Conservation (phyloP, 2,888 invertebrate species). For the Rhagium mordax region DNA sequence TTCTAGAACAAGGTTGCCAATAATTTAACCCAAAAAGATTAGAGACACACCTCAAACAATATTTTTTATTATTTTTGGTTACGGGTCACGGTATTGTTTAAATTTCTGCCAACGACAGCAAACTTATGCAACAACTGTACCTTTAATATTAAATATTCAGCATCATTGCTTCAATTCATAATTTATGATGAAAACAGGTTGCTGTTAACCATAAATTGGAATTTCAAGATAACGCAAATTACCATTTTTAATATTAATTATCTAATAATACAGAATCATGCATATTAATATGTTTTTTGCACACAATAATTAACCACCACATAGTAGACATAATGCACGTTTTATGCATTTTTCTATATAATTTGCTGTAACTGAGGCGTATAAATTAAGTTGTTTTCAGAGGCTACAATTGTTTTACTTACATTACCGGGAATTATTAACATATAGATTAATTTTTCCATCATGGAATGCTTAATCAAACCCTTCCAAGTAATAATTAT, state of each 20-base stretch:
- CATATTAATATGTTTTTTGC: constrained; percentile 25
- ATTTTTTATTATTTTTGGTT: constrained; percentile 12
- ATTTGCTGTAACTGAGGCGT: constrained; percentile 19
- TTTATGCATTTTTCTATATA: constrained; percentile 14
- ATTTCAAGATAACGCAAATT: constrained; percentile 25
- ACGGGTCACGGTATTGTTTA: constrained; percentile 19
- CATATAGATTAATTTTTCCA: constrained; percentile 26
- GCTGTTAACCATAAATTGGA: constrained; percentile 15
- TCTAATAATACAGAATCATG: constrained; percentile 22
- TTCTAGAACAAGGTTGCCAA: neutral
- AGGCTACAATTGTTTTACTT: constrained; percentile 5
- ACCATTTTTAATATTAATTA: constrained; percentile 32
- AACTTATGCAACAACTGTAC: constrained; percentile 20
- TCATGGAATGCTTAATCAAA: neutral
- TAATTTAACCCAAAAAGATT: too few species aligned
- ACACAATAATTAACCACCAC: constrained; percentile 9
- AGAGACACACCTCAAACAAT: neutral
- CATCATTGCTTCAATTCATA: constrained; percentile 1
- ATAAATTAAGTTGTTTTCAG: neutral
- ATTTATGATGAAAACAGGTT: constrained; percentile 20
- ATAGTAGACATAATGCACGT: constrained; percentile 1
- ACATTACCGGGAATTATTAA: constrained; percentile 16
- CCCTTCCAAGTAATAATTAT: neutral
- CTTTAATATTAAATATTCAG: constrained; percentile 22
- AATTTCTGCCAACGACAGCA: neutral